Evolutionary conservation across 1,140 invertebrate species (phyloP), one percentile per base, ranked within the genome.

Genomic region (Drosophila equinoxialis): DNA sequence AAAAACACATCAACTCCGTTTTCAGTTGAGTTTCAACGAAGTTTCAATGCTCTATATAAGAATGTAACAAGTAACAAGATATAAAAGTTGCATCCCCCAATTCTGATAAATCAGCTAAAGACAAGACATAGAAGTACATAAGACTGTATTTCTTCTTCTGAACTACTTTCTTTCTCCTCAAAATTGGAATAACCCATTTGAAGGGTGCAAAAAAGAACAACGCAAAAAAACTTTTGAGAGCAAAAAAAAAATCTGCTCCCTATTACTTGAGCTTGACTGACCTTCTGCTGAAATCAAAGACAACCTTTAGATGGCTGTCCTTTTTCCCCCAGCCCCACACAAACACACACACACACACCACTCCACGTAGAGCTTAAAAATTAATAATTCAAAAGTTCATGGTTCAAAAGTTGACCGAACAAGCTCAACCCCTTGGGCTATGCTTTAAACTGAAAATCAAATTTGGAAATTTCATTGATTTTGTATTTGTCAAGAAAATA

Each of bases 381-480:
- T 89, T 89, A 89, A 89, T 89, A 89, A 89, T 89, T 89, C 84
- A 89, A 90, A 77, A 72, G 79, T 71, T 87, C 79, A 78, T 71
- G 77, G 68, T 68, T 82, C 54, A 75, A 70, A 80, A 72, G 68
- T 62, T 48, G 68, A 71, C 64, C 63, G 75, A 54, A 42, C 48
- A 65, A 48, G 65, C 54, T 10, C 39, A 69, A 65, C 67, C 14
- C 65, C 30, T 37, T 23, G 14, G 54, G 35, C 11, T n/a, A 55
- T 57, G 51, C 68, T 74, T 68, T 74, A 78, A 79, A 54, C 20
- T 61, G 70, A 26, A 69, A 58, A 72, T 71, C 68, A 65, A 74
- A 61, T 83, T 81, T 70, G 61, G 80, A 51, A 51, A 20, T 51
- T 23, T 51, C 45, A 51, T 51, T 51, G 45, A 51, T 51, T 51